These are phyloP conservation scores for Nothocercus julius DNA, from an alignment of 2,113 vertebrate species.

Conservation along the genomic window DNA sequence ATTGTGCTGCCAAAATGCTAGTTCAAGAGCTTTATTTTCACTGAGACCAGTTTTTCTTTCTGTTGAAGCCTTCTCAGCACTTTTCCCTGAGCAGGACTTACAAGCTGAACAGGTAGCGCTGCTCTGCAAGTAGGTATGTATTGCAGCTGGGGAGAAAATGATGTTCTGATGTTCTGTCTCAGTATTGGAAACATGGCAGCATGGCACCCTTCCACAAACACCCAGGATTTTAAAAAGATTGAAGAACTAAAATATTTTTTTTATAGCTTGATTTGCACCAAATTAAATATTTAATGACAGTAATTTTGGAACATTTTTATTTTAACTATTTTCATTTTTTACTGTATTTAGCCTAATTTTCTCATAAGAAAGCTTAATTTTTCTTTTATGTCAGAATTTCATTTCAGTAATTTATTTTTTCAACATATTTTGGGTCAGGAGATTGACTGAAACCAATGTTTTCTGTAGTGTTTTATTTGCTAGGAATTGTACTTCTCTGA, in stretches of 20 bases:
- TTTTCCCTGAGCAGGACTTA: not conserved
- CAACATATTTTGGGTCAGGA: not conserved
- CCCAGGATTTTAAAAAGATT: not conserved
- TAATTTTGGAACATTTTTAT: not conserved
- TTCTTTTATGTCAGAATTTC: not conserved
- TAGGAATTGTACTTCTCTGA: not conserved
- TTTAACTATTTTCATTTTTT: not conserved
- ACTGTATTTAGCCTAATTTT: not conserved
- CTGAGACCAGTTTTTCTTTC: not conserved
- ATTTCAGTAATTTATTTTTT: not conserved
- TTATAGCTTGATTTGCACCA: not conserved
- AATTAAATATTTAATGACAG: not conserved
- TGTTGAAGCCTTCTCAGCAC: not conserved
- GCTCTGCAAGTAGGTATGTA: not conserved
- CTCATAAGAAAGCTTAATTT: not conserved
- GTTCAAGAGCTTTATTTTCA: slow-evolving; percentile 17
- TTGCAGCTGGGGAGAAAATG: not conserved
- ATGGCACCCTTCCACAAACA: not conserved
- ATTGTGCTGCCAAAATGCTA: not conserved
- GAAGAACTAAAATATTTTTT: not conserved
- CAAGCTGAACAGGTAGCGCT: not conserved
- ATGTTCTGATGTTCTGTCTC: not conserved
- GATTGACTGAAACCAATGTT: not conserved
- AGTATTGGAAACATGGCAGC: not conserved
- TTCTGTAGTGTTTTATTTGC: not conserved